Percentiles rank a stretch among this genome's conserved stretches.
These are phyloP conservation scores for Willowsia nigromaculata DNA, from an alignment of 2,888 invertebrate genomes.

Conservation along the genomic window DNA sequence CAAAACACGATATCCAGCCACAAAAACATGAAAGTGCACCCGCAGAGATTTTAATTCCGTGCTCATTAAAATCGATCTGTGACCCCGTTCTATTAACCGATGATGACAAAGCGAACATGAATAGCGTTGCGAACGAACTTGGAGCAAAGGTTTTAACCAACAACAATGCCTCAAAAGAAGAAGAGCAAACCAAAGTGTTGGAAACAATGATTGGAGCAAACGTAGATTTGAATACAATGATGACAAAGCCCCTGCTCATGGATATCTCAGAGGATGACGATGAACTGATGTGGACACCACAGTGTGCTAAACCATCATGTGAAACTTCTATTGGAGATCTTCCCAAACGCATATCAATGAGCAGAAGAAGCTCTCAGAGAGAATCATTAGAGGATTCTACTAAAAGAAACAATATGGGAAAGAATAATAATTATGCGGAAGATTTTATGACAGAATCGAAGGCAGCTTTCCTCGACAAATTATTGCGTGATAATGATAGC, in stretches of 20 bases:
- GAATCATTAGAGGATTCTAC: background rate
- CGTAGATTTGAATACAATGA: background rate
- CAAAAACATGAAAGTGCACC: background rate
- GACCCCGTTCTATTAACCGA: background rate
- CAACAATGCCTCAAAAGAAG: background rate
- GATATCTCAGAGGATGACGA: background rate
- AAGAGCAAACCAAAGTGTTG: background rate
- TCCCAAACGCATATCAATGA: background rate
- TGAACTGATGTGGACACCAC: background rate
- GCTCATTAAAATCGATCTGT: background rate
- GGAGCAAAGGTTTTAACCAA: background rate
- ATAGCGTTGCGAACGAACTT: background rate
- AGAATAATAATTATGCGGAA: background rate
- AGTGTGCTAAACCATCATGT: background rate
- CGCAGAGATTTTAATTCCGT: background rate
- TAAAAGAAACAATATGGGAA: background rate
- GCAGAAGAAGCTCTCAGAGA: background rate
- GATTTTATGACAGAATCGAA: background rate
- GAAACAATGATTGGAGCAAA: background rate
- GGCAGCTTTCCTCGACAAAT: background rate
- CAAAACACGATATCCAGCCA: background rate
- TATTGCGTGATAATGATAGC: background rate
- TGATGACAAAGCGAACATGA: background rate
- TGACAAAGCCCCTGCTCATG: background rate
- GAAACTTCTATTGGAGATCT: background rate